Conservation (phyloP, 2,888 invertebrate genomes). For the Scrobipalpa costella region DNA sequence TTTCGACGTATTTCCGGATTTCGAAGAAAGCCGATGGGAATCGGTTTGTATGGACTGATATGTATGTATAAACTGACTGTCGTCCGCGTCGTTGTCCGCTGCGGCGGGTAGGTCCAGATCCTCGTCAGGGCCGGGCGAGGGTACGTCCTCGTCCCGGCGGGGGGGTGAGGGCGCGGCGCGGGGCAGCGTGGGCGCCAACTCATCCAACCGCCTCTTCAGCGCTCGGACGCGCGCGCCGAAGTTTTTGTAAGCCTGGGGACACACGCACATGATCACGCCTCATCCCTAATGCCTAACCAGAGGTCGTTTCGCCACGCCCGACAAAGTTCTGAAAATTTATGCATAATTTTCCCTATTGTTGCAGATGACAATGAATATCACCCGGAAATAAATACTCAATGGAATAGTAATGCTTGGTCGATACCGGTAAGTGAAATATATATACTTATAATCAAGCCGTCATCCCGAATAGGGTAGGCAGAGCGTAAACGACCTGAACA, state of each 20-base stretch:
- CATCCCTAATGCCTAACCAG: too few species aligned
- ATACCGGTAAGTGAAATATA: not conserved
- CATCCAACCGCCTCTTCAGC: slow-evolving; percentile 92
- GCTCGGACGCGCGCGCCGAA: slow-evolving; percentile 94
- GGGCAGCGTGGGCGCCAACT: slow-evolving; percentile 86
- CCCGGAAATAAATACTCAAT: slow-evolving; percentile 49
- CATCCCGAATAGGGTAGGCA: too few species aligned
- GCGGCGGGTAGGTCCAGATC: slow-evolving; percentile 88
- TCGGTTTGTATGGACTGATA: too few species aligned
- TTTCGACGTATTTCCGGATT: too few species aligned
- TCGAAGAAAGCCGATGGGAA: too few species aligned
- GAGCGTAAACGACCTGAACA: too few species aligned
- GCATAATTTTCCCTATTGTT: slow-evolving; percentile 29
- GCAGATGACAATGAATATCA: slow-evolving; percentile 54
- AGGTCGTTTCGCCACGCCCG: too few species aligned
- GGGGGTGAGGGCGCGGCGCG: slow-evolving; percentile 68
- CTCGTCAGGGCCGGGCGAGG: slow-evolving; percentile 89
- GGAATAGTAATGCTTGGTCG: slow-evolving; percentile 55
- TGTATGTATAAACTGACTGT: slow-evolving; percentile 43
- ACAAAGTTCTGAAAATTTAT: too few species aligned
- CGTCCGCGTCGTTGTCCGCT: slow-evolving; percentile 54
- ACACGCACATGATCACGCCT: too few species aligned
- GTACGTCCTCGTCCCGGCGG: slow-evolving; percentile 84
- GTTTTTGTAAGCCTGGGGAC: slow-evolving; percentile 93
- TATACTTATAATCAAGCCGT: too few species aligned